Base-by-base conservation (phyloP, 2,797 vertebrate species). In the Sebastiscus tertius region DNA sequence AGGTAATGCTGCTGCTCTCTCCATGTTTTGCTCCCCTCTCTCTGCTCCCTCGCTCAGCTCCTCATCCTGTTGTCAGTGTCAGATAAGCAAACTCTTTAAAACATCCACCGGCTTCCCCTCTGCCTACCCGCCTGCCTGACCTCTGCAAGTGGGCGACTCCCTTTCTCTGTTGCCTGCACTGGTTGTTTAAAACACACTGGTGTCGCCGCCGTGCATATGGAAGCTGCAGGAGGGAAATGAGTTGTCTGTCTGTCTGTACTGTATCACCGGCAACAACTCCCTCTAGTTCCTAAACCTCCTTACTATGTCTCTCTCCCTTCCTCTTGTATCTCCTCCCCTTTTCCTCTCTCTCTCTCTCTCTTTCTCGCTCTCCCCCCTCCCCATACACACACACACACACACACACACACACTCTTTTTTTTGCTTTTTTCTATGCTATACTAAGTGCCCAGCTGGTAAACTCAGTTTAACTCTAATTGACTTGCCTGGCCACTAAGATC, bases 381-480 rank as follows among this genome's bases (percentile, higher is more conserved):
- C 22, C 81, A n/a, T n/a, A n/a, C n/a, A n/a, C n/a, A n/a, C 67
- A 77, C 83, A 79, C 67, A 81, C 79, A 77, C 89, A 82, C 75
- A 67, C 77, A 62, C 75, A 60, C 80, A 87, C 80, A 86, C 88
- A 69, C 79, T 83, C 80, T 71, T 82, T 74, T 83, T 75, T 72
- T 24, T 60, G 62, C n/a, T 59, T 54, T 54, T 72, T 64, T 60
- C 55, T 42, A 29, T 58, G 22, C 65, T 68, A 74, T 71, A 75
- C 77, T 76, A 72, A 75, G 74, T 70, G 81, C 80, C 89, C 94
- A 96, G 94, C 93, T 95, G 93, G 93, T 95, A 96, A 95, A 95
- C 92, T 95, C 87, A 89, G 93, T 93, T 94, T 92, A 94, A 94
- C 86, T 95, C 87, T 95, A 94, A 96, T 93, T 94, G 93, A 95